These are phyloP conservation scores for Gari tellinella DNA, from an alignment of 2,888 invertebrate genomes.

Conservation along the genomic window DNA sequence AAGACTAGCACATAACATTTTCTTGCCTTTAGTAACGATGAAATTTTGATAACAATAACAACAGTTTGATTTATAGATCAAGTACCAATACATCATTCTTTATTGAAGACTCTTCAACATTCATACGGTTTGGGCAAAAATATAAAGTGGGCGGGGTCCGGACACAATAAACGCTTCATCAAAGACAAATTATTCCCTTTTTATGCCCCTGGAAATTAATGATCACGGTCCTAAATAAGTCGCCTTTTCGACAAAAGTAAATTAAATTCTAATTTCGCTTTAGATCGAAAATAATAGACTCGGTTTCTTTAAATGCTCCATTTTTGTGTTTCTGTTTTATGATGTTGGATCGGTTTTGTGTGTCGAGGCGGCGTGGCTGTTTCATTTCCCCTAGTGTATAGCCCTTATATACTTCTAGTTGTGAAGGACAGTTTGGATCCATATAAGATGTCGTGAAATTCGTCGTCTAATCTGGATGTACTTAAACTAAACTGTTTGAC, in stretches of 20 bases:
- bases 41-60: constrained; percentile 27
- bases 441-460: too few species aligned
- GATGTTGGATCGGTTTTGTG: not conserved
- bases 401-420: too few species aligned
- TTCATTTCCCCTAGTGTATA: too few species aligned
- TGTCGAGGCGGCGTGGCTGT: too few species aligned
- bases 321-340: constrained; percentile 25
- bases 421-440: too few species aligned
- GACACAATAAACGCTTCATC: constrained; percentile 51
- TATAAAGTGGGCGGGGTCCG: constrained; percentile 35
- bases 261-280: constrained; percentile 61
- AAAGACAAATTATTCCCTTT: constrained; percentile 60
- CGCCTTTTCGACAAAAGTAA: constrained; percentile 38
- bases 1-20: not conserved
- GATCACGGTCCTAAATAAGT: constrained; percentile 25
- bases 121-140: constrained; percentile 17
- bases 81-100: constrained; percentile 14
- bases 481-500: too few species aligned
- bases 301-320: constrained; percentile 43
- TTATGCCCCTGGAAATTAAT: constrained; percentile 41
- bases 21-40: not conserved
- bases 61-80: constrained; percentile 34
- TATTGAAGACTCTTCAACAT: constrained; percentile 25
- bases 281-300: constrained; percentile 44
- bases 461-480: too few species aligned